Percentiles rank a stretch among this genome's conserved stretches.
Conservation (phyloP, 2,797 vertebrate genomes). For the Sternotherus odoratus region DNA sequence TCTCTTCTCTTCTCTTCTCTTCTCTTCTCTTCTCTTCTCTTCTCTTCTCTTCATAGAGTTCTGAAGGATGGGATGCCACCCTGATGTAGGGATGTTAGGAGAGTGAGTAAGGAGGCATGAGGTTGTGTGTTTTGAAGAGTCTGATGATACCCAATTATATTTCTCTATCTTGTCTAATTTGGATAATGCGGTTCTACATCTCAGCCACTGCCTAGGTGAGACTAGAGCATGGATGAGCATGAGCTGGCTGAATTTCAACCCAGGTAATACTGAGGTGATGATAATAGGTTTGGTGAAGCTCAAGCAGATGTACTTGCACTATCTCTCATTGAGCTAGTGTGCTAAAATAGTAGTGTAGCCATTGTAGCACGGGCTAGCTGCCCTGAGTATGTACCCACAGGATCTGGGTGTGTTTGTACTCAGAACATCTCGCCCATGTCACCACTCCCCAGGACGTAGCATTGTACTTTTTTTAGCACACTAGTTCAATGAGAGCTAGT, state of each 20-base stretch:
- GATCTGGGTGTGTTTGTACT: no score
- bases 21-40: no score
- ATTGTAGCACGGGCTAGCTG: no score
- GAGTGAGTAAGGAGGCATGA: not conserved
- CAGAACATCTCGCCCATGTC: no score
- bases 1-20: no score
- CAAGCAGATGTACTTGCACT: no score
- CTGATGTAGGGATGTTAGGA: not conserved
- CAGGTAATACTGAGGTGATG: rapidly evolving
- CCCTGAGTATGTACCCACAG: no score
- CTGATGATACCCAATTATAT: not conserved
- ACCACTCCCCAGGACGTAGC: no score
- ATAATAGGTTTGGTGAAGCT: not conserved
- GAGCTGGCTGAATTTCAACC: not conserved
- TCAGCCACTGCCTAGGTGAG: not conserved
- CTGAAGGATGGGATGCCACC: not conserved
- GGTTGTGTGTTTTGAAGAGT: not conserved
- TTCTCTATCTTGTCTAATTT: not conserved
- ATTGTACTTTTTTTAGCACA: no score
- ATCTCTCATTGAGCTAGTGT: no score
- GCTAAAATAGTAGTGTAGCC: no score
- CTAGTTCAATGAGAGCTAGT: not conserved
- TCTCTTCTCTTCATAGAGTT: not conserved
- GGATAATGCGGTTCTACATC: not conserved
- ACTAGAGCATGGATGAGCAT: not conserved